Evolutionary conservation across 2,888 invertebrate species (phyloP).

Genomic region (Arge pagana): DNA sequence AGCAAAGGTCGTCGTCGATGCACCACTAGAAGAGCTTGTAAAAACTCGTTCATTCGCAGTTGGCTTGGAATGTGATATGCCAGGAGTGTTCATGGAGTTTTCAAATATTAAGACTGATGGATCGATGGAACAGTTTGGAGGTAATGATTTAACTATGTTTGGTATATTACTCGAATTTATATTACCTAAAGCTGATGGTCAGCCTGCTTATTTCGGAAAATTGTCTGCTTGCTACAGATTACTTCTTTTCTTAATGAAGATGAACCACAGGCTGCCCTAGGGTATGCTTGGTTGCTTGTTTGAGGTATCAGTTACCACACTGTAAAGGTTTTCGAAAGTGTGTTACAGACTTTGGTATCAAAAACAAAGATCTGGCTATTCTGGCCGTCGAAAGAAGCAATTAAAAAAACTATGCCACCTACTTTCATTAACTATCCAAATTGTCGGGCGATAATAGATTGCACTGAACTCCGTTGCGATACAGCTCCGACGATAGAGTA

Average conservation of each 20-base stretch:
- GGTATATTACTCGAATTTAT: conserved; percentile 7
- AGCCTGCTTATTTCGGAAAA: conserved; percentile 1
- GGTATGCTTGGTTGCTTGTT: conserved; percentile 26
- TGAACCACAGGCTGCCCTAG: conserved; percentile 29
- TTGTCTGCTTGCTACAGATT: not conserved
- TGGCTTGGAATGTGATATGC: conserved; percentile 15
- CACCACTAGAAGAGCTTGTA: not conserved
- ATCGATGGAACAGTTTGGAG: conserved; percentile 19
- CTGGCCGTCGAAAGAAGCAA: conserved; percentile 22
- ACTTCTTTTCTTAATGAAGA: conserved; percentile 24
- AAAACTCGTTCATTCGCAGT: conserved; percentile 7
- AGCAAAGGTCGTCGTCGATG: conserved; percentile 7
- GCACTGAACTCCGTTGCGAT: conserved; percentile 27
- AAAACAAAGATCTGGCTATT: conserved; percentile 8
- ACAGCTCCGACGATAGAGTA: conserved; percentile 24
- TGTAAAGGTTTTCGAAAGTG: conserved; percentile 23
- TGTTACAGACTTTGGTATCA: conserved; percentile 24
- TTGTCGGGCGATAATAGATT: conserved; percentile 29
- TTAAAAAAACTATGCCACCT: conserved; percentile 16
- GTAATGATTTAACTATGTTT: conserved; percentile 14
- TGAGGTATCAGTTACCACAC: conserved; percentile 18
- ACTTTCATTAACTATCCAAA: conserved; percentile 11
- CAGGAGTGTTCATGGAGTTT: conserved; percentile 23
- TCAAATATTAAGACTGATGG: conserved; percentile 17
- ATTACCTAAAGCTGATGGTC: conserved; percentile 1